These are phyloP conservation scores for Melanchra persicariae DNA, from an alignment of 2,888 invertebrate species.

Conservation along the genomic window DNA sequence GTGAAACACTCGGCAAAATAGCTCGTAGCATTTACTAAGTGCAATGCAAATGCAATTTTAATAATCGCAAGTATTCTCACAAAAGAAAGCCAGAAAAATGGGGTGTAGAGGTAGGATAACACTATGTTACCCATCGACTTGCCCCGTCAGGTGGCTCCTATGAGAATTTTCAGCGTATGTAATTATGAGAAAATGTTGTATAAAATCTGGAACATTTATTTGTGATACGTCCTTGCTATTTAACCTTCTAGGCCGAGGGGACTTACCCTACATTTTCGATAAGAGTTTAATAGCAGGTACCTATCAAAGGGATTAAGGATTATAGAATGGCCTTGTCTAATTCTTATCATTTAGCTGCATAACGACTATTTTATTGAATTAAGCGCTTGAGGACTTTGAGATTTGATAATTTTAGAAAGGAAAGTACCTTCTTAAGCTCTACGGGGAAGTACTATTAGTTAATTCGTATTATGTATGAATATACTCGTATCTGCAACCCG, in stretches of 20 bases:
- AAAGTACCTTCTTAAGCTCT: background rate
- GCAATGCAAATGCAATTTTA: too few species aligned
- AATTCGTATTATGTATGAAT: background rate
- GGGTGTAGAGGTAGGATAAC: too few species aligned
- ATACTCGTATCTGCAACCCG: too few species aligned
- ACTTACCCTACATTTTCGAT: constrained; percentile 40
- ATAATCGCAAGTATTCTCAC: too few species aligned
- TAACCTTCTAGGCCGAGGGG: constrained; percentile 21
- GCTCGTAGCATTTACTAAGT: too few species aligned
- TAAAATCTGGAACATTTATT: background rate
- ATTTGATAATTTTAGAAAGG: constrained; percentile 7
- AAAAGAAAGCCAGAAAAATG: too few species aligned
- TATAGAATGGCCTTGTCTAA: background rate
- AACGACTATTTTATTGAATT: background rate
- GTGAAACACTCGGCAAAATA: background rate
- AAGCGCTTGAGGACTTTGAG: background rate
- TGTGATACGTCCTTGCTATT: background rate
- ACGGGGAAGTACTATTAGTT: background rate
- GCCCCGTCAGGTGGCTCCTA: too few species aligned
- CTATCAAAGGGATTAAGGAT: constrained; percentile 24
- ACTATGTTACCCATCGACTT: too few species aligned
- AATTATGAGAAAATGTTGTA: background rate
- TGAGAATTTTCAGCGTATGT: background rate
- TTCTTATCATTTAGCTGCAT: constrained; percentile 20
- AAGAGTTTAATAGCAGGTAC: constrained; percentile 7